Base-by-base conservation (phyloP, 2,888 invertebrate genomes). In the Allacma fusca region DNA sequence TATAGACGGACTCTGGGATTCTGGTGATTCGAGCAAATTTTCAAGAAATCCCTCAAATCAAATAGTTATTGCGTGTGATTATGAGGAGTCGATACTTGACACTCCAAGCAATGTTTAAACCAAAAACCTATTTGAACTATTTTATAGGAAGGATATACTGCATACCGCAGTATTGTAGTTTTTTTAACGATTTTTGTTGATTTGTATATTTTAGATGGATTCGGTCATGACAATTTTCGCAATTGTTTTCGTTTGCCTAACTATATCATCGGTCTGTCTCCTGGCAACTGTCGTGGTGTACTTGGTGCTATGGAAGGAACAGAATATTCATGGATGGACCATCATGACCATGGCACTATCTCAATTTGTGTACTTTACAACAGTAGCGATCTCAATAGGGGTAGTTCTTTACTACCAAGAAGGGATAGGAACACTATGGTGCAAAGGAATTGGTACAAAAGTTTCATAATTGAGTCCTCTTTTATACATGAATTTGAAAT, bases 311-410 rank as follows among this genome's bases (percentile, higher is more conserved):
- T 57, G 57, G 57, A 57, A 57, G 57, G 57, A 57, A 16, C 57
- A 57, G 57, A 57, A 57, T 21, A 57, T 57, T 57, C 57, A 57
- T 16, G 57, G 57, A 2, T 57, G 57, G 57, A 57, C 57, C 16
- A 57, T 57, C 21, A 21, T 21, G 2, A 16, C n/a, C 5, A 21
- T 57, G n/a, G 5, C 5, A 19, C 13, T 57, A 19, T 57, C n/a
- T 16, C 5, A 4, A 21, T 19, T 19, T 57, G 5, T 57, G 57
- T 19, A 57, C n/a, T 21, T 21, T 16, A 21, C 57, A 4, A 5
- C 21, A 19, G 57, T 21, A 7, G 5, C n/a, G 13, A 21, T 57
- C 13, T 19, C 57, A 4, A 21, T 57, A 5, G 57, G 7, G 13
- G n/a, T 57, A 4, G 13, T 16, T 16, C 21, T 57, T 21, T 57